These are phyloP conservation scores for Manacus vitellinus DNA, from an alignment of 2,113 vertebrate species.

Conservation along the genomic window DNA sequence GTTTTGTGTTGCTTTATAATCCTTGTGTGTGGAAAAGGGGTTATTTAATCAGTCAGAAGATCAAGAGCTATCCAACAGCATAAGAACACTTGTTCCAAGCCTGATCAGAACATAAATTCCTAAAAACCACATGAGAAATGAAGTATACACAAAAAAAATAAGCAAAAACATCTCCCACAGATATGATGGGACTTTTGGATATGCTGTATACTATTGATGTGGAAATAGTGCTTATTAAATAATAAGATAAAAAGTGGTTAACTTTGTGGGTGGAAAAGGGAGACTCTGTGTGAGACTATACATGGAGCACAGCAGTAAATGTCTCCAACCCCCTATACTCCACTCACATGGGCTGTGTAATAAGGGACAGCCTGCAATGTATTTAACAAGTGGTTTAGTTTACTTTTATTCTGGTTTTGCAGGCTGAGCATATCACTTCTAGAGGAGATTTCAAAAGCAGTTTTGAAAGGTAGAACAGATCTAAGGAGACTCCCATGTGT, in stretches of 20 bases:
- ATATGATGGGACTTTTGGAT: background rate
- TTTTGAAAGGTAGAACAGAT: background rate
- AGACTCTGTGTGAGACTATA: background rate
- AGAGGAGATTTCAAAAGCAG: background rate
- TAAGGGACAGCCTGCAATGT: slow-evolving; percentile 45
- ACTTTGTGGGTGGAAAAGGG: background rate
- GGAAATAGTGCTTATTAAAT: background rate
- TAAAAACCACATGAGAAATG: background rate
- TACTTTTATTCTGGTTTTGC: background rate
- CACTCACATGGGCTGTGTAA: slow-evolving; percentile 70
- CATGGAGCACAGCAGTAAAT: background rate
- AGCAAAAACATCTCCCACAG: background rate
- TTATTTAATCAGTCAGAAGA: slow-evolving; percentile 47
- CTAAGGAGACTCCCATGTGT: background rate
- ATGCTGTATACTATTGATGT: background rate
- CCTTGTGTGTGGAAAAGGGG: background rate
- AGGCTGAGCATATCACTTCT: background rate
- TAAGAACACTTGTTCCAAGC: background rate
- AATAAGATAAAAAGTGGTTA: background rate
- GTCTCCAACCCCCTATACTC: slow-evolving; percentile 70
- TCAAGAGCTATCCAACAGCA: slow-evolving; percentile 2
- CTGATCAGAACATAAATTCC: background rate
- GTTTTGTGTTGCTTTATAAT: slow-evolving; percentile 38
- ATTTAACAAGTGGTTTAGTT: background rate
- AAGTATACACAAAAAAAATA: background rate